A percentile compares a stretch with the other conserved stretches of the same genome.
Conservation (phyloP, 1,140 invertebrate genomes). For the Stenopsyche tienmushanensis region DNA sequence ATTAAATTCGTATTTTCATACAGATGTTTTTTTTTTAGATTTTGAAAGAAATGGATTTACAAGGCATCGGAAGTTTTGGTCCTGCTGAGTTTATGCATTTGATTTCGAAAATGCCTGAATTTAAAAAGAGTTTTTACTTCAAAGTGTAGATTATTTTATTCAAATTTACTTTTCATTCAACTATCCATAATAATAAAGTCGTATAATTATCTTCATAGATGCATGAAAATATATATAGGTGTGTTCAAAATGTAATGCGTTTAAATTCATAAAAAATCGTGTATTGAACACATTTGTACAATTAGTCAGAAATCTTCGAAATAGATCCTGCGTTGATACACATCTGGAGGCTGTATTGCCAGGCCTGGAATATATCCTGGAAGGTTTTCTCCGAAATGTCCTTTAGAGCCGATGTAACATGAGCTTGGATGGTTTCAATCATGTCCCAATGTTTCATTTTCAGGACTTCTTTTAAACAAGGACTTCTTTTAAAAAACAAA, state of each 20-base stretch:
- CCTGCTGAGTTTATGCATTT: slow-evolving; percentile 59
- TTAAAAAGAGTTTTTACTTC: slow-evolving; percentile 59
- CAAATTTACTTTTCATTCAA: neutral
- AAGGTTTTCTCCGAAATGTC: no score
- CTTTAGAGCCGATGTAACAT: no score
- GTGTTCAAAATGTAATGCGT: no score
- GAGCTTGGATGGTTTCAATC: no score
- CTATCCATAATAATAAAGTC: neutral
- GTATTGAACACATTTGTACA: no score
- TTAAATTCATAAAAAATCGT: no score
- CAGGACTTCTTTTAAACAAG: neutral
- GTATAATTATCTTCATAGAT: neutral
- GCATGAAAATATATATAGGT: neutral
- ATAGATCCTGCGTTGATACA: no score
- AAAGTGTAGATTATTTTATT: slow-evolving; percentile 45
- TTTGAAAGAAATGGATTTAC: slow-evolving; percentile 59
- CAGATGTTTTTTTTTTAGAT: slow-evolving; percentile 52
- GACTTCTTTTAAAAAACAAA: neutral
- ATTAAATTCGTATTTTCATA: neutral
- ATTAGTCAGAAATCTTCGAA: no score
- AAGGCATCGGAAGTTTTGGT: slow-evolving; percentile 55
- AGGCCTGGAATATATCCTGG: no score
- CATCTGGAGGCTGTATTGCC: no score
- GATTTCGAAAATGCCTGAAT: slow-evolving; percentile 60
- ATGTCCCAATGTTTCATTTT: no score